Evolutionary conservation across 2,797 vertebrate genomes (phyloP), one percentile per base, ranked within the genome.

Genomic region (Tiaroga cobitis): DNA sequence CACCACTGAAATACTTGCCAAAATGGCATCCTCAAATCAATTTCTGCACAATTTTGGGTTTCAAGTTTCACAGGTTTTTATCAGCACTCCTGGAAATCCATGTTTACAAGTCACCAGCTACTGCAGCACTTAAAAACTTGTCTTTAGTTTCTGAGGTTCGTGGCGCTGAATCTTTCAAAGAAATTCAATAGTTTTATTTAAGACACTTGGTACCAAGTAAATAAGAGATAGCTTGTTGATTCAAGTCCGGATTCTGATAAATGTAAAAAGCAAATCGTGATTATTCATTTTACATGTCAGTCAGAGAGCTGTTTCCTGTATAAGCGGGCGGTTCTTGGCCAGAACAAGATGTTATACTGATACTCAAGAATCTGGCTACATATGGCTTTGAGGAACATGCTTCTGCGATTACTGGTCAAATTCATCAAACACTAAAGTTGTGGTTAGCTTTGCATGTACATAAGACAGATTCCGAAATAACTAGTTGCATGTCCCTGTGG

Each of bases 321-420:
- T 24, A 41, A 70, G 26, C 46, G 24, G 80, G 89, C 89, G 91
- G 91, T 90, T 91, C 87, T 84, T 88, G 65, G 87, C 87, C 82
- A 90, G 87, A 90, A 86, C 89, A 87, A 90, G 88, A 85, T 88
- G 86, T 91, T 91, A 92, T 91, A 90, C 92, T 90, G 91, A 86
- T 86, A 88, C 75, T 85, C 85, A 89, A 90, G 83, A 86, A 89
- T 91, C 93, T 92, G 86, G 86, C 92, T 92, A 91, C 91, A 92
- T 65, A 56, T 78, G 54, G 75, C 54, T 78, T 19, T 61, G 41
- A 67, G 77, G 77, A 49, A 67, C 61, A 65, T 61, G 54, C 56
- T 78, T 78, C 75, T 61, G 54, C 37, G 39, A 65, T 65, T n/a
- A 63, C 77, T 79, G 5, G 3, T 65, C 77, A 79, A 79, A 79